Evolutionary conservation across 2,888 invertebrate species (phyloP), one percentile per base, ranked within the genome.

Genomic region (Subacronicta megacephala): DNA sequence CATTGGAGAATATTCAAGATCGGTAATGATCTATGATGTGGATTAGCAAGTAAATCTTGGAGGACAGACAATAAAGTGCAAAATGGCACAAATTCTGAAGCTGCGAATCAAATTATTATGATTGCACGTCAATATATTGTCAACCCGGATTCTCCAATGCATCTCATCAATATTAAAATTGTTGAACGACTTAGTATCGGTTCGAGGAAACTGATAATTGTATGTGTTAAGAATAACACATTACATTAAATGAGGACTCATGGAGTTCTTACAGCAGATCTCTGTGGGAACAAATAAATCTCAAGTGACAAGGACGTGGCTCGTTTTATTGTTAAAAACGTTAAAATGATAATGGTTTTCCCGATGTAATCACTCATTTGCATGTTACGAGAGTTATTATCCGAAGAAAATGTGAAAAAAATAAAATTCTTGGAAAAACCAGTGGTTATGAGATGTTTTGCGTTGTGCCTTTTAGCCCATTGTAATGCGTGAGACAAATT

Each of bases 251-350:
- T 50, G 20, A 49, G 41, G 78, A 78, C 63, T 78, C 55, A 59
- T 69, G 60, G 58, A 66, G 42, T 64, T 58, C 42, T 64, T 57
- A 36, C 40, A 66, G 60, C 51, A 70, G 53, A 49, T 62, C 31
- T 59, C 73, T 86, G 87, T 92, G 90, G 85, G 91, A 91, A 90
- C 76, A 46, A 82, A 90, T 90, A 90, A 90, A 91, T 90, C 90
- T 87, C 65, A 23, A 78, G 72, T 83, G 88, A 89, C 90, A 91
- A 85, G 85, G 83, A 72, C 78, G 62, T 52, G 54, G 42, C 67
- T 66, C 59, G 68, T 70, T 75, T 59, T 78, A 85, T 89, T 87
- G 82, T 86, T 82, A 68, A 72, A 73, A 65, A 75, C 70, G 70
- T 71, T 67, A 72, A 75, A 73, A 73, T 71, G 52, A 72, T 78